A percentile compares a stretch with the other conserved stretches of the same genome.
Conservation (phyloP, 2,888 invertebrate genomes). For the Orthosia incerta region DNA sequence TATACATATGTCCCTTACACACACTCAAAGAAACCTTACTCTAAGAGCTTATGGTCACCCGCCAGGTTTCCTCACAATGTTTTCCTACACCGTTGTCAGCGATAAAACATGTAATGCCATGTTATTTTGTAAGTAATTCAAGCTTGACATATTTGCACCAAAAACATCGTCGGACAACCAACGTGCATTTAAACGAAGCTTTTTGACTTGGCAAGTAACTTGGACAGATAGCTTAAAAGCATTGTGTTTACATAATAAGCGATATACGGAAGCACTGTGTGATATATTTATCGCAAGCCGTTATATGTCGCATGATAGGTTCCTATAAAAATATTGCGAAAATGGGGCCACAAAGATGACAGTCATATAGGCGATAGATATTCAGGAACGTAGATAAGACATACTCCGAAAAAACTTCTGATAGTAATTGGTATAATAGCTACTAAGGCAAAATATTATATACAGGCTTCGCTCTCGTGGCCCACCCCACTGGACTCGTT, state of each 20-base stretch:
- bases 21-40: too few relatives aligned
- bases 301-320: not conserved
- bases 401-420: not conserved
- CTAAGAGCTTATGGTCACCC: too few relatives aligned
- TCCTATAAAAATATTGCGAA: slow-evolving; percentile 21
- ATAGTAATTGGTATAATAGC: not conserved
- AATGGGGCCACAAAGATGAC: not conserved
- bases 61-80: too few relatives aligned
- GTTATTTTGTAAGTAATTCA: not conserved
- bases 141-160: slow-evolving; percentile 1
- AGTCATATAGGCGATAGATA: not conserved
- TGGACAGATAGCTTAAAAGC: slow-evolving; percentile 29
- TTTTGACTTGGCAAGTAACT: slow-evolving; percentile 18
- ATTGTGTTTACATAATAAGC: slow-evolving; percentile 35
- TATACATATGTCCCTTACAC: too few relatives aligned
- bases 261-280: slow-evolving; percentile 13
- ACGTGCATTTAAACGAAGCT: slow-evolving; percentile 24
- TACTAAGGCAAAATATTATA: not conserved
- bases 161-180: not conserved
- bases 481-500: too few relatives aligned
- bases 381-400: slow-evolving; percentile 6
- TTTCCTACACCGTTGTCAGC: too few relatives aligned
- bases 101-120: not conserved
- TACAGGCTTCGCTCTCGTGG: not conserved
- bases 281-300: slow-evolving; percentile 11